Conservation (phyloP, 2,797 vertebrate genomes). For the Pseudochirops corinnae region DNA sequence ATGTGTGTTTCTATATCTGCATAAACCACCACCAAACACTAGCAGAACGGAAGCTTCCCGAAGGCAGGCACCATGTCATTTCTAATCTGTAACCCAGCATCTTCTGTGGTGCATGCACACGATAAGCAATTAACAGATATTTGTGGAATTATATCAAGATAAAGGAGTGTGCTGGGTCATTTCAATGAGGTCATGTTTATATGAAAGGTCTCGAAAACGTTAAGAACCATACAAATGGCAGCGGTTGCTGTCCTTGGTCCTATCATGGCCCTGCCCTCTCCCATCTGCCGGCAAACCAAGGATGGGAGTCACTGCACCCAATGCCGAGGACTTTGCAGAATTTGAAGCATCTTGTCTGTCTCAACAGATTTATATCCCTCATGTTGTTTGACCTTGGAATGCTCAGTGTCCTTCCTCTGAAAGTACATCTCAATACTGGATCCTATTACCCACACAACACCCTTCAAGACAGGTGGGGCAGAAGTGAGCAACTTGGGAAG, state of each 20-base stretch:
- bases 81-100: background rate
- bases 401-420: background rate
- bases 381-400: background rate
- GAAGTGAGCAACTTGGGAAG: background rate
- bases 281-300: background rate
- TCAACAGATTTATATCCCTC: background rate
- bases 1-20: background rate
- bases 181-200: background rate
- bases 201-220: background rate
- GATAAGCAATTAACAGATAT: no score
- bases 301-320: background rate
- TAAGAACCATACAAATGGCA: background rate
- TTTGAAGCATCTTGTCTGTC: background rate
- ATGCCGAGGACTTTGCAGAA: background rate
- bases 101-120: background rate
- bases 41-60: background rate
- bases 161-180: background rate
- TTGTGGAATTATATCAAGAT: background rate
- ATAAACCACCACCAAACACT: background rate
- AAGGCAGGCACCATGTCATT: background rate
- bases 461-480: background rate
- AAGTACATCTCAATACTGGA: background rate
- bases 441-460: no score
- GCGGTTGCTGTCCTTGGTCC: background rate
- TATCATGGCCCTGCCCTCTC: background rate